These are phyloP conservation scores for Nematolebias whitei DNA, from an alignment of 2,113 vertebrate species.

Conservation along the genomic window DNA sequence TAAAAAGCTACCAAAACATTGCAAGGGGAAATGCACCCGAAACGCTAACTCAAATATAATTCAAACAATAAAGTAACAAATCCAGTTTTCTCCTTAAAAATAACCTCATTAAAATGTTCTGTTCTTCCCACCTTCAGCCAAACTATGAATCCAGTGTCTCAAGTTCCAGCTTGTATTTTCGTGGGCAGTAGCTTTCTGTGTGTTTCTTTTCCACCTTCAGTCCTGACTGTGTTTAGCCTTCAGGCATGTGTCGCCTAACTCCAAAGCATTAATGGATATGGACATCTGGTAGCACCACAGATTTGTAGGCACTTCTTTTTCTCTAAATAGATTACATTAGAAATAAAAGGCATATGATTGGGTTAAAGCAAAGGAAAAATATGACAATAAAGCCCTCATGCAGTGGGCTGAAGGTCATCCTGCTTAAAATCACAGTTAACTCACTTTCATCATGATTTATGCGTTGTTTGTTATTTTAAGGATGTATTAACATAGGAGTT, in stretches of 20 bases:
- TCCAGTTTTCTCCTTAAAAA: conserved; percentile 10
- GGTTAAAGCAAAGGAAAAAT: conserved; percentile 61
- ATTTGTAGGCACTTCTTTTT: conserved; percentile 53
- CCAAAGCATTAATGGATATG: conserved; percentile 64
- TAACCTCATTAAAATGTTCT: conserved; percentile 32
- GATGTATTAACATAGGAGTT: conserved; percentile 41
- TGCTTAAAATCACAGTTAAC: conserved; percentile 40
- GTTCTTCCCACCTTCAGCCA: conserved; percentile 25
- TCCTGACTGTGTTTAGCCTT: conserved; percentile 51
- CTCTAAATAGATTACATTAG: conserved; percentile 62
- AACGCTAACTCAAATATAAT: conserved; percentile 5
- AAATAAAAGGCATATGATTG: conserved; percentile 65
- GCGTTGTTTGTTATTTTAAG: conserved; percentile 43
- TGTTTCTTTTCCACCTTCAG: conserved; percentile 26
- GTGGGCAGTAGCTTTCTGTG: conserved; percentile 28
- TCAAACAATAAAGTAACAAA: conserved; percentile 9
- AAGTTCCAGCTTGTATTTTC: conserved; percentile 52
- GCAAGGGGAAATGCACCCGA: not conserved
- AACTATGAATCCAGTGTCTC: conserved; percentile 47
- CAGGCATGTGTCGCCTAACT: conserved; percentile 53
- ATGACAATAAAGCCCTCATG: conserved; percentile 50
- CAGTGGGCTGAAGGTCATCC: conserved; percentile 34
- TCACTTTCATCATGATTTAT: conserved; percentile 38
- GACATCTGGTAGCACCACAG: conserved; percentile 63
- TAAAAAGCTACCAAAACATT: conserved; percentile 4